Evolutionary conservation across 2,888 invertebrate species (phyloP).

Genomic region (Lithophane socia): DNA sequence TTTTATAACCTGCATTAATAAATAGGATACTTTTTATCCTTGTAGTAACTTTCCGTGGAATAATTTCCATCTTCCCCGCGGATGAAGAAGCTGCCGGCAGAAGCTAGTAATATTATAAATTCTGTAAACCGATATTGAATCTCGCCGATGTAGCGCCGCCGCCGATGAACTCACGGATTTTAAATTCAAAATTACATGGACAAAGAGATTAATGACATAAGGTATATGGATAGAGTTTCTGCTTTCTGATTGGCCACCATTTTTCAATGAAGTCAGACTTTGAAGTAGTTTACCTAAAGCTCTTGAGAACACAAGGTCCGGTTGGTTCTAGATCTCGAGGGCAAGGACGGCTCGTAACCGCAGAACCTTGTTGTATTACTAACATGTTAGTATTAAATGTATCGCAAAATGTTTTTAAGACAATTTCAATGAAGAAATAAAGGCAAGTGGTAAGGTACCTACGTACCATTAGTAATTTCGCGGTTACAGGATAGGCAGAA

Average conservation of each 20-base stretch:
- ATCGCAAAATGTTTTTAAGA: conserved; percentile 1
- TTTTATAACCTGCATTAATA: too few relatives aligned
- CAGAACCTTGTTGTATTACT: conserved; percentile 51
- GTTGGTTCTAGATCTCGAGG: conserved; percentile 72
- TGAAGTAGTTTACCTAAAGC: conserved; percentile 26
- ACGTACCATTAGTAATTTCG: not conserved
- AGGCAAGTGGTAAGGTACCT: not conserved
- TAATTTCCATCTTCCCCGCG: too few relatives aligned
- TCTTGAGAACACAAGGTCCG: conserved; percentile 74
- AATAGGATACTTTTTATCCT: too few relatives aligned
- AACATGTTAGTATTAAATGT: conserved; percentile 35
- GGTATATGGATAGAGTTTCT: not conserved
- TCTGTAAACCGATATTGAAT: too few relatives aligned
- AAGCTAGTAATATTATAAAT: too few relatives aligned
- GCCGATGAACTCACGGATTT: not conserved
- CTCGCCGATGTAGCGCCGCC: too few relatives aligned
- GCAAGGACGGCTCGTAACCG: conserved; percentile 74
- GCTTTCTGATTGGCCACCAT: conserved; percentile 15
- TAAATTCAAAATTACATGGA: not conserved
- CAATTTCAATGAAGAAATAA: not conserved
- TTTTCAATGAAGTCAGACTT: conserved; percentile 28
- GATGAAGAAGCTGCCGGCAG: too few relatives aligned
- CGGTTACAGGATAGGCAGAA: not conserved
- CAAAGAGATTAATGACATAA: not conserved
- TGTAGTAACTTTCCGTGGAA: too few relatives aligned